Percentiles rank a stretch among this genome's conserved stretches.
Evolutionary conservation across 2,797 vertebrate genomes (phyloP).

Genomic region (Sebastes miniatus): DNA sequence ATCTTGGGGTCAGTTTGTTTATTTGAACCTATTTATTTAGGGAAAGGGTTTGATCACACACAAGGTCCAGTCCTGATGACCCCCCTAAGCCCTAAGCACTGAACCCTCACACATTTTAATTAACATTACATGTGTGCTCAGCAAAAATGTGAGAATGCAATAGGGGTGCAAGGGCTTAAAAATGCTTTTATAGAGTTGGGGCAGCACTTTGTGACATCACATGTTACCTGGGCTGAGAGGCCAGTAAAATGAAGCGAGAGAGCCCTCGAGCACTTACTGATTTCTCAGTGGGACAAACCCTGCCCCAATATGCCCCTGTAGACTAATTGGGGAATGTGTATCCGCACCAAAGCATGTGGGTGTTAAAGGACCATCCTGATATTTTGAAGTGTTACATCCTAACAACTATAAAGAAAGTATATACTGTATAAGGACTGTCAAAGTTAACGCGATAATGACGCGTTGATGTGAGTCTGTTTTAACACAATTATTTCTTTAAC

Average conservation of each 20-base stretch:
- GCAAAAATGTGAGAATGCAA: constrained; percentile 14
- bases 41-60: constrained; percentile 14
- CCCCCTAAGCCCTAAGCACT: not conserved
- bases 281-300: constrained; percentile 4
- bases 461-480: too few relatives aligned
- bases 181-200: constrained; percentile 4
- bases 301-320: not conserved
- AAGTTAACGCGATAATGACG: too few relatives aligned
- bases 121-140: constrained; percentile 31
- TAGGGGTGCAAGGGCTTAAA: not conserved
- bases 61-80: not conserved
- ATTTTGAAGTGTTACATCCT: not conserved
- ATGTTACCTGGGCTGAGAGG: not conserved
- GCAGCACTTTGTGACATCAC: not conserved
- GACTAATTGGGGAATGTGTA: not conserved
- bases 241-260: not conserved
- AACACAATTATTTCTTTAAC: too few relatives aligned
- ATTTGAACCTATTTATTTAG: constrained; percentile 13
- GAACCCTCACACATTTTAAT: constrained; percentile 37
- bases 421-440: not conserved
- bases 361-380: not conserved
- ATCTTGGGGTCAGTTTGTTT: constrained; percentile 13
- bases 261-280: not conserved
- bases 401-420: not conserved
- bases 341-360: not conserved